Evolutionary conservation across 2,888 invertebrate species (phyloP).

Genomic region (Liodrosophila aerea): DNA sequence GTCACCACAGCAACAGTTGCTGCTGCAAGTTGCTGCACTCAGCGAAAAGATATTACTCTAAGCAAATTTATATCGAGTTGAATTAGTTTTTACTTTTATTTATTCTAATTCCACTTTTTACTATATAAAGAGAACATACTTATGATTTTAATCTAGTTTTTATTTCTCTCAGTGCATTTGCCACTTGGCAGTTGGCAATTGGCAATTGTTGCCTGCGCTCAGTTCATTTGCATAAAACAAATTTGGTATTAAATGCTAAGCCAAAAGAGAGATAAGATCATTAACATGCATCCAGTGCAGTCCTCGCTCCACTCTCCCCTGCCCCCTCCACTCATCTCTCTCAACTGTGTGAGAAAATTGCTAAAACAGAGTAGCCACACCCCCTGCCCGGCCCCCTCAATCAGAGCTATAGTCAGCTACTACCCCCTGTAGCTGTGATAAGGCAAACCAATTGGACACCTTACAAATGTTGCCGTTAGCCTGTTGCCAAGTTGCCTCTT

Average conservation of each 20-base stretch:
- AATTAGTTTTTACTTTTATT: conserved; percentile 6
- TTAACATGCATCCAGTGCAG: conserved; percentile 57
- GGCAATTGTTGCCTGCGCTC: conserved; percentile 33
- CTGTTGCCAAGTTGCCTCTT: conserved; percentile 13
- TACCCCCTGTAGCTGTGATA: conserved; percentile 40
- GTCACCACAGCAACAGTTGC: conserved; percentile 58
- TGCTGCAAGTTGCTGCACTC: conserved; percentile 17
- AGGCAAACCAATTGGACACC: conserved; percentile 55
- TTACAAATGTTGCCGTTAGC: conserved; percentile 71
- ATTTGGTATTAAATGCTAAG: conserved; percentile 80
- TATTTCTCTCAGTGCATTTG: neutral
- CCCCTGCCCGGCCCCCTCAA: conserved; percentile 1
- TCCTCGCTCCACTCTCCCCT: neutral
- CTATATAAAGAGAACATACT: too few species aligned
- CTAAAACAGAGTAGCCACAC: conserved; percentile 33
- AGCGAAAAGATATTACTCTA: too few species aligned
- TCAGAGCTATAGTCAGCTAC: too few species aligned
- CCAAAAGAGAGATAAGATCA: conserved; percentile 72
- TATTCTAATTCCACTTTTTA: too few species aligned
- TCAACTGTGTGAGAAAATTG: conserved; percentile 51
- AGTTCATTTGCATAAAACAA: conserved; percentile 81
- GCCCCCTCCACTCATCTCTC: neutral
- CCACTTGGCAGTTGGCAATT: conserved; percentile 26
- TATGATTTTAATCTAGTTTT: too few species aligned
- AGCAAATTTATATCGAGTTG: too few species aligned